phyloP scores from a whole-genome alignment of 2,797 vertebrate species.

The Periophthalmus magnuspinnatus region DNA sequence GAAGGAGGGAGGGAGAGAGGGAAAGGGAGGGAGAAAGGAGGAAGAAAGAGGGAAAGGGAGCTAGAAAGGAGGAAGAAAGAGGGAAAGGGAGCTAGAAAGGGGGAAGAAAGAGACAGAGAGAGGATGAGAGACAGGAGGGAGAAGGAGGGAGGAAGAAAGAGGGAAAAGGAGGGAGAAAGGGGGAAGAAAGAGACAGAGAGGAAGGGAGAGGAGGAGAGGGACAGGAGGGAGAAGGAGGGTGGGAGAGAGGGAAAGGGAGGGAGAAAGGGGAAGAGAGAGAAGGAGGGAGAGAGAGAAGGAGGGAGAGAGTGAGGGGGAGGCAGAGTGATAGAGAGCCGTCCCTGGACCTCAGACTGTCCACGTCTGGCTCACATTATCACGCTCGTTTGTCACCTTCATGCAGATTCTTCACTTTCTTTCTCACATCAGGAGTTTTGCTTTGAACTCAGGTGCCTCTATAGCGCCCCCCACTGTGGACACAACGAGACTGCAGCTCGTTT shows the following conservation, averaged over 20 bases:
- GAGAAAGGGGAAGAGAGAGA: no score
- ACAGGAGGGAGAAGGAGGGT: no score
- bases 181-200: no score
- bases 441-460: conserved; percentile 27
- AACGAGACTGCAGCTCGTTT: conserved; percentile 37
- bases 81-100: no score
- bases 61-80: conserved; percentile 14
- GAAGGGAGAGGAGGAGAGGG: conserved; percentile 16
- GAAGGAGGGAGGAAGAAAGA: neutral
- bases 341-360: neutral
- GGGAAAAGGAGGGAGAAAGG: neutral
- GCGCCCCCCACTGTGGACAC: conserved; percentile 55
- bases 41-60: no score
- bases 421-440: neutral
- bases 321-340: neutral
- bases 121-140: conserved; percentile 4
- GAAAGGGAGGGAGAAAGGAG: no score
- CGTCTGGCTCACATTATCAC: conserved; percentile 73
- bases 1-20: neutral
- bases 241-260: no score
- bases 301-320: conserved; percentile 10
- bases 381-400: conserved; percentile 64
- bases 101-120: no score
- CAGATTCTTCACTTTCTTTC: conserved; percentile 49
- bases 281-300: neutral